Evolutionary conservation across 2,797 vertebrate species (phyloP).

Genomic region (Tragopan temminckii): DNA sequence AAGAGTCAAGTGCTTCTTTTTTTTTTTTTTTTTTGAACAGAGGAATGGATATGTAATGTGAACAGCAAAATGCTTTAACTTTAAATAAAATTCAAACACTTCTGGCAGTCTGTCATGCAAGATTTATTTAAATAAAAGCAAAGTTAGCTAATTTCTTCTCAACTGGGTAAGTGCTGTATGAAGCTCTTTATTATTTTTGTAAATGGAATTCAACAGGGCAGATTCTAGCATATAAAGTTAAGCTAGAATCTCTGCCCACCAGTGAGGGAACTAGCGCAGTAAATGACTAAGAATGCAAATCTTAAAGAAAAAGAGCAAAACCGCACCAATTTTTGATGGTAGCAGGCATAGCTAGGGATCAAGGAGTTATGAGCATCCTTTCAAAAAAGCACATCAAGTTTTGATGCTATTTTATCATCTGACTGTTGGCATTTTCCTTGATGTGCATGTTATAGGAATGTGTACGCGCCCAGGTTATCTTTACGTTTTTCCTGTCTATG

Average conservation of each 20-base stretch:
- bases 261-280: background rate
- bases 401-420: background rate
- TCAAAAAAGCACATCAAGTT: background rate
- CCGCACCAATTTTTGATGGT: background rate
- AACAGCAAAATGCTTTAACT: slow-evolving; percentile 10
- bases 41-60: background rate
- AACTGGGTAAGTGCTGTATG: background rate
- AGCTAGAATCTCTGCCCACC: background rate
- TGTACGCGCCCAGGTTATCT: background rate
- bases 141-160: background rate
- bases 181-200: slow-evolving; percentile 7
- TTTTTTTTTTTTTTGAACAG: background rate
- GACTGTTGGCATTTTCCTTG: background rate
- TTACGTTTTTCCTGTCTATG: background rate
- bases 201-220: background rate
- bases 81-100: slow-evolving; percentile 26
- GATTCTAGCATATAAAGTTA: background rate
- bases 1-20: background rate
- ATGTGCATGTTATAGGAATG: rapidly evolving
- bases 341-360: background rate
- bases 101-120: background rate
- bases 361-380: background rate
- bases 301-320: background rate
- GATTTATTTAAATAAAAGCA: slow-evolving; percentile 28
- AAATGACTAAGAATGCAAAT: background rate